A percentile compares a stretch with the other conserved stretches of the same genome.
These are phyloP conservation scores for Burhinus oedicnemus DNA, from an alignment of 2,113 vertebrate genomes.

Conservation along the genomic window DNA sequence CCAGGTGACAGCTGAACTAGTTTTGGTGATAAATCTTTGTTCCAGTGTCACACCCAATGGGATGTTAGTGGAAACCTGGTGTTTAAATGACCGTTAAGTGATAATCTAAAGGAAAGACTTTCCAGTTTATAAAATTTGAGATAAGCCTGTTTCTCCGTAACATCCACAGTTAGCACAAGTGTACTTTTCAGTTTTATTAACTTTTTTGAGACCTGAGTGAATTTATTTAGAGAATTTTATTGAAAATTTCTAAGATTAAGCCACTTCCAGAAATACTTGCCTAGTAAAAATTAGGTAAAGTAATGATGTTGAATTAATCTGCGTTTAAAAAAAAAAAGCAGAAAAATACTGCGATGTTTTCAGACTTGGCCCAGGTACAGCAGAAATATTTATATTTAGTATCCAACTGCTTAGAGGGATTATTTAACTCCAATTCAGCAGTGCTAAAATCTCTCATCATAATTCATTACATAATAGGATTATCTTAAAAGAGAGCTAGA, in stretches of 20 bases:
- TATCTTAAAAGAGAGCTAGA: constrained; percentile 37
- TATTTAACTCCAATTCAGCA: constrained; percentile 16
- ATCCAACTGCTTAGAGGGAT: constrained; percentile 8
- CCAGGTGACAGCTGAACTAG: background rate
- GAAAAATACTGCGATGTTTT: background rate
- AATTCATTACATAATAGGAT: constrained; percentile 54
- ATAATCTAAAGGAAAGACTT: background rate
- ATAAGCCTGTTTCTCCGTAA: background rate
- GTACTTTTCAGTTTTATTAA: background rate
- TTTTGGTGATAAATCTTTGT: background rate
- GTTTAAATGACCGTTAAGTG: background rate
- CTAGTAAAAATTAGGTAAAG: background rate
- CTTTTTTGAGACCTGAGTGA: background rate
- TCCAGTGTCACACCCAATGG: background rate
- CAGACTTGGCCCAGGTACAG: constrained; percentile 1
- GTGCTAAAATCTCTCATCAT: constrained; percentile 5
- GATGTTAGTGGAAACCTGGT: background rate
- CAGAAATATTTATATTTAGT: constrained; percentile 39
- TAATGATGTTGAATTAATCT: background rate
- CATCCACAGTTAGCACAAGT: background rate
- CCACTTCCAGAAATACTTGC: background rate
- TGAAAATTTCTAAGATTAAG: background rate
- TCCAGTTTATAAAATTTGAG: background rate
- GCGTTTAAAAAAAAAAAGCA: background rate
- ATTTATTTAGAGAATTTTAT: background rate